A percentile compares a stretch with the other conserved stretches of the same genome.
These are phyloP conservation scores for Ochlodes sylvanus DNA, from an alignment of 2,888 invertebrate genomes.

Conservation along the genomic window DNA sequence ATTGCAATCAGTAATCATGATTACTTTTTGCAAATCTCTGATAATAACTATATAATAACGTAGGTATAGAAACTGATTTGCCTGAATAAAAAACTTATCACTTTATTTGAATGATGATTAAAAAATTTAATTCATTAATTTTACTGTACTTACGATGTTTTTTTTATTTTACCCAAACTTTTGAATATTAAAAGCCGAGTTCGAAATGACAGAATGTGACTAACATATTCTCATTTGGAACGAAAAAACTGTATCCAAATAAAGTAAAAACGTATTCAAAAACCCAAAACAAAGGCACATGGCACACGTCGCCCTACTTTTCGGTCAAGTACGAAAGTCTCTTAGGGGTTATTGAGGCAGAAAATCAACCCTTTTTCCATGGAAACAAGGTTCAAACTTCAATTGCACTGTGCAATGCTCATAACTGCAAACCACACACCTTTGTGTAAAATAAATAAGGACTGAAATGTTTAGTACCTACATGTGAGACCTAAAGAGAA, in stretches of 20 bases:
- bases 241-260: slow-evolving; percentile 8
- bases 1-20: too few species aligned
- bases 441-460: slow-evolving; percentile 24
- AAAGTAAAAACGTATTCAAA: slow-evolving; percentile 27
- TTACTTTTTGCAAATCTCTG: too few species aligned
- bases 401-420: background rate
- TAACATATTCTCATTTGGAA: slow-evolving; percentile 10
- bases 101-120: too few species aligned
- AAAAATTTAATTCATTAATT: too few species aligned
- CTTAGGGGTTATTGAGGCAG: background rate
- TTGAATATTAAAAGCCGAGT: too few species aligned
- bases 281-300: slow-evolving; percentile 35
- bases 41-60: too few species aligned
- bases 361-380: background rate
- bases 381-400: background rate
- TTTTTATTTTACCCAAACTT: too few species aligned
- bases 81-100: too few species aligned
- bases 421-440: slow-evolving; percentile 4
- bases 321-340: slow-evolving; percentile 34
- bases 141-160: too few species aligned
- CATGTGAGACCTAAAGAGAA: background rate
- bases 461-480: background rate
- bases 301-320: slow-evolving; percentile 36
- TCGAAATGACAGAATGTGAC: background rate
- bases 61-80: too few species aligned